Conservation (phyloP, 1,140 invertebrate species). For the Megalopta genalis region DNA sequence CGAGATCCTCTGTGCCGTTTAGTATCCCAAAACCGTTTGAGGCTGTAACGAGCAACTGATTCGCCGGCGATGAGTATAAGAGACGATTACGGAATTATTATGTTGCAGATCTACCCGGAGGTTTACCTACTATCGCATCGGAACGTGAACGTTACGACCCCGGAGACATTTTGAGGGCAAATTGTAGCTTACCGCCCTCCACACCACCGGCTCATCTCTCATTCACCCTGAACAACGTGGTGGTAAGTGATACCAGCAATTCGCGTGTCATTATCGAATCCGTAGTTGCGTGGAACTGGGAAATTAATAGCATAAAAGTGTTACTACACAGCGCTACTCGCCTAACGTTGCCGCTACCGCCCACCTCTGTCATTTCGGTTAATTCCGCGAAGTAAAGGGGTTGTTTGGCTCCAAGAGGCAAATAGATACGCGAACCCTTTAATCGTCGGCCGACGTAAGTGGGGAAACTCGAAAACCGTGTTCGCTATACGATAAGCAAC, state of each 20-base stretch:
- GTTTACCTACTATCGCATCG: conserved; percentile 77
- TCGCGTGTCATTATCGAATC: conserved; percentile 52
- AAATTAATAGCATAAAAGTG: conserved; percentile 36
- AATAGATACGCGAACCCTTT: background rate
- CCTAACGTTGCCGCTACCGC: background rate
- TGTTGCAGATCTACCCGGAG: conserved; percentile 76
- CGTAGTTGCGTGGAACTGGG: background rate
- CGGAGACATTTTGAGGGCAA: conserved; percentile 87
- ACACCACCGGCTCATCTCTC: conserved; percentile 84
- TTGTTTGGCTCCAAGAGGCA: background rate
- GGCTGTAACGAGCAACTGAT: conserved; percentile 7
- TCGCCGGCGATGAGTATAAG: conserved; percentile 36
- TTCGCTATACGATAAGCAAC: background rate
- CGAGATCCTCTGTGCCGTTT: no score
- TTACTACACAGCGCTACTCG: background rate
- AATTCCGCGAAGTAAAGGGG: background rate
- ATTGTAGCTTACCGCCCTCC: conserved; percentile 88
- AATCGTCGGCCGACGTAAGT: background rate
- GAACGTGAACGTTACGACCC: conserved; percentile 86
- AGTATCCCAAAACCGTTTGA: background rate
- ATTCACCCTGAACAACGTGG: conserved; percentile 87
- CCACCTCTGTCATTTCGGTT: background rate
- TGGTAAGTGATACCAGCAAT: conserved; percentile 82
- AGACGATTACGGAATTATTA: conserved; percentile 64
- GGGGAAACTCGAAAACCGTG: background rate